Evolutionary conservation across 2,888 invertebrate species (phyloP).

Genomic region (Busseola fusca): DNA sequence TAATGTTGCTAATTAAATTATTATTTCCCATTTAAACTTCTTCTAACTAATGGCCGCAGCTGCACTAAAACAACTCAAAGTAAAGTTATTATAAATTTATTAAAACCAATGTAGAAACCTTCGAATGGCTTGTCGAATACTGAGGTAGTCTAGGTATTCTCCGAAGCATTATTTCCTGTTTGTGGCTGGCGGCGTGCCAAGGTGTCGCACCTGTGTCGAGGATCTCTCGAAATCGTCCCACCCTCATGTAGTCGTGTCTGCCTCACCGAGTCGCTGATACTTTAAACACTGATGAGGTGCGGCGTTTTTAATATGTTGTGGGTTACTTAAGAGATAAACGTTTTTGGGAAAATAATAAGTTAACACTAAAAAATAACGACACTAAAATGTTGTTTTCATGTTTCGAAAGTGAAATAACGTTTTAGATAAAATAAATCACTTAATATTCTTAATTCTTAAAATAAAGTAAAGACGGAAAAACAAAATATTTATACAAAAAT

Average conservation of each 20-base stretch:
- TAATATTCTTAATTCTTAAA: background rate
- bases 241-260: slow-evolving; percentile 45
- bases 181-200: slow-evolving; percentile 54
- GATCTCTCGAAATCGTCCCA: slow-evolving; percentile 39
- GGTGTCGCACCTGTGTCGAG: slow-evolving; percentile 52
- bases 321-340: slow-evolving; percentile 10
- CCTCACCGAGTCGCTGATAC: slow-evolving; percentile 17
- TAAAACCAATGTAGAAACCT: slow-evolving; percentile 27
- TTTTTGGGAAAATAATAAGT: background rate
- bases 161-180: slow-evolving; percentile 50
- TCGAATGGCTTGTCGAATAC: slow-evolving; percentile 17
- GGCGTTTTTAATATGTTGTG: slow-evolving; percentile 10
- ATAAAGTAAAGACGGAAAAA: background rate
- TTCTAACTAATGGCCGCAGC: background rate
- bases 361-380: background rate
- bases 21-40: background rate
- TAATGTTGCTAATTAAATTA: background rate
- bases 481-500: background rate
- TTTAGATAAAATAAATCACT: slow-evolving; percentile 5
- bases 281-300: slow-evolving; percentile 6
- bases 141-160: slow-evolving; percentile 34
- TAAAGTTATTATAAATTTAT: slow-evolving; percentile 29
- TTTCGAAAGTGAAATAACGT: background rate
- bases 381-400: background rate
- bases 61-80: slow-evolving; percentile 5